phyloP scores from a whole-genome alignment of 2,797 vertebrate genomes.

The Eidolon dupreanum region DNA sequence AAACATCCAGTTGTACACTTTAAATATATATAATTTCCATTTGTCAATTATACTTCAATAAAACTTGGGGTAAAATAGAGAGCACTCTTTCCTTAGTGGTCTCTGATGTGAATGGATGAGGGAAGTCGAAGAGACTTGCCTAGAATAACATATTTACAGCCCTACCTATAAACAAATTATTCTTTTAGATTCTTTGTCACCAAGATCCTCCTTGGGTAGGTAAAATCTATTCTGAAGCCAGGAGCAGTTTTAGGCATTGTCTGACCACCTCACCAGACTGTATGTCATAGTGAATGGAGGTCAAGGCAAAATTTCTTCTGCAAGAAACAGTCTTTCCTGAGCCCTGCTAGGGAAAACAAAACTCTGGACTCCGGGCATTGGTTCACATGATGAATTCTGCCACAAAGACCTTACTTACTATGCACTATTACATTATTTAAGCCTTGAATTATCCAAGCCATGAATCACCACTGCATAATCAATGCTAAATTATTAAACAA shows the following conservation, averaged over 20 bases:
- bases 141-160: not conserved
- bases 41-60: not conserved
- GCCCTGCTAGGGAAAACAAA: constrained; percentile 70
- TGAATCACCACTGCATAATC: constrained; percentile 75
- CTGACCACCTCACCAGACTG: not conserved
- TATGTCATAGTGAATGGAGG: not conserved
- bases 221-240: constrained; percentile 24
- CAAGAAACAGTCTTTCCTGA: constrained; percentile 47
- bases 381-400: constrained; percentile 76
- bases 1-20: not conserved
- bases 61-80: not conserved
- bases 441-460: constrained; percentile 62
- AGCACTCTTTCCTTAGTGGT: not conserved
- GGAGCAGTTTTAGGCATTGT: not conserved
- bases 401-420: constrained; percentile 70
- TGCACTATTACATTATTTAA: constrained; percentile 77
- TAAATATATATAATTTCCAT: not conserved
- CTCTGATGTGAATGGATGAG: not conserved
- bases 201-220: not conserved
- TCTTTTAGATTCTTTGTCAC: not conserved
- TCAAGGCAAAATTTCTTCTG: not conserved
- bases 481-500: constrained; percentile 69
- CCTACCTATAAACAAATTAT: not conserved
- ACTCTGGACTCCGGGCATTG: constrained; percentile 70
- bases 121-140: not conserved